Evolutionary conservation across 2,113 vertebrate species (phyloP).

Genomic region (Heterochromis multidens): DNA sequence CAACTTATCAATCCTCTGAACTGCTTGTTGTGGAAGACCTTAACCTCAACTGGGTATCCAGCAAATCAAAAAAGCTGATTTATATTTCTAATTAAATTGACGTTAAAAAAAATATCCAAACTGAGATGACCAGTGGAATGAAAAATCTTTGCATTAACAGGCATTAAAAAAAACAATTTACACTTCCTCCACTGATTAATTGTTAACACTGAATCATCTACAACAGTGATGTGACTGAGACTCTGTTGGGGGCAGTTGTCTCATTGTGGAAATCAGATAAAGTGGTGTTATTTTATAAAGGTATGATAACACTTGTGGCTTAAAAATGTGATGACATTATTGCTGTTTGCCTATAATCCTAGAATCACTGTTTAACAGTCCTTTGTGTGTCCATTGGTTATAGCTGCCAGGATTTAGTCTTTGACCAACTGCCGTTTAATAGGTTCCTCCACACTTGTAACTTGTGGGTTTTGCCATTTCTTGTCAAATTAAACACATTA

Average conservation of each 20-base stretch:
- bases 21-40: not conserved
- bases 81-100: conserved; percentile 5
- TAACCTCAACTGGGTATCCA: not conserved
- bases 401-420: not conserved
- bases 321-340: not conserved
- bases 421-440: not conserved
- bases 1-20: not conserved
- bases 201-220: not conserved
- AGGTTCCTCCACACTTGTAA: not conserved
- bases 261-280: not conserved
- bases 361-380: not conserved
- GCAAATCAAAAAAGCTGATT: not conserved
- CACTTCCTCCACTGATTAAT: not conserved
- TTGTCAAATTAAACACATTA: not conserved
- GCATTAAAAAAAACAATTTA: not conserved
- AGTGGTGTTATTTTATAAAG: not conserved
- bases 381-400: not conserved
- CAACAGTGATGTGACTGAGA: not conserved
- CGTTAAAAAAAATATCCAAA: not conserved
- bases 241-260: not conserved
- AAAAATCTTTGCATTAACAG: not conserved
- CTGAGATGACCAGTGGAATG: not conserved
- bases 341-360: not conserved
- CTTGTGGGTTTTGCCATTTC: not conserved
- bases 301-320: not conserved